These are phyloP conservation scores for Corythoichthys intestinalis DNA, from an alignment of 2,113 vertebrate species.

Conservation along the genomic window DNA sequence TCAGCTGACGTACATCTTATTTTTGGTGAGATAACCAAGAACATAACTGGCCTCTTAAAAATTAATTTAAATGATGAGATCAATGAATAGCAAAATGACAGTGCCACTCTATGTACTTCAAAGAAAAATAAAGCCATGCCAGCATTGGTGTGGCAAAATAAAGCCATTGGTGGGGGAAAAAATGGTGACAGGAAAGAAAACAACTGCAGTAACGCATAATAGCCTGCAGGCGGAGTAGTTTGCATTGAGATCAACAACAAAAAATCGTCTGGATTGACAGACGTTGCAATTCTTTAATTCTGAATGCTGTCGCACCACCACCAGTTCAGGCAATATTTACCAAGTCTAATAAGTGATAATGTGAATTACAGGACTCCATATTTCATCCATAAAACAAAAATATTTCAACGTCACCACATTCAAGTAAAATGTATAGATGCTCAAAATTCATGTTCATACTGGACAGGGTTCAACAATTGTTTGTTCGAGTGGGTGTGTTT, in stretches of 20 bases:
- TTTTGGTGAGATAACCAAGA: too few relatives aligned
- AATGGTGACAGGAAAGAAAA: slow-evolving; percentile 23
- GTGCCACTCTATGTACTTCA: not conserved
- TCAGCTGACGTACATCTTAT: too few relatives aligned
- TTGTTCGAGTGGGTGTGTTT: slow-evolving; percentile 7
- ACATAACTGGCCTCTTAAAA: too few relatives aligned
- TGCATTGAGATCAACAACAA: slow-evolving; percentile 7
- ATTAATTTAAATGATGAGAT: too few relatives aligned
- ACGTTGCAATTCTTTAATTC: slow-evolving; percentile 6
- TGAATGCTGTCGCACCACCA: slow-evolving; percentile 12
- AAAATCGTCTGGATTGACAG: slow-evolving; percentile 11
- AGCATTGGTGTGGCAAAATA: not conserved
- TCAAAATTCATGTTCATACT: not conserved
- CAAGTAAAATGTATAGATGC: not conserved
- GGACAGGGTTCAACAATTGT: too few relatives aligned
- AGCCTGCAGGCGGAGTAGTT: slow-evolving; percentile 56
- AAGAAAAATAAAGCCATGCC: not conserved
- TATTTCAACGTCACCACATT: not conserved
- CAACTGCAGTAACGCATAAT: slow-evolving; percentile 30
- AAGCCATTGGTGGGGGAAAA: not conserved
- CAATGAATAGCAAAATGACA: not conserved
- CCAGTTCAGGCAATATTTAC: slow-evolving; percentile 17
- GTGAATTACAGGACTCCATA: slow-evolving; percentile 2
- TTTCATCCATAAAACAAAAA: not conserved
- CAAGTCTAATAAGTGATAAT: slow-evolving; percentile 6